phyloP scores from a whole-genome alignment of 23 tunicate species.

The Oikopleura albicans region DNA sequence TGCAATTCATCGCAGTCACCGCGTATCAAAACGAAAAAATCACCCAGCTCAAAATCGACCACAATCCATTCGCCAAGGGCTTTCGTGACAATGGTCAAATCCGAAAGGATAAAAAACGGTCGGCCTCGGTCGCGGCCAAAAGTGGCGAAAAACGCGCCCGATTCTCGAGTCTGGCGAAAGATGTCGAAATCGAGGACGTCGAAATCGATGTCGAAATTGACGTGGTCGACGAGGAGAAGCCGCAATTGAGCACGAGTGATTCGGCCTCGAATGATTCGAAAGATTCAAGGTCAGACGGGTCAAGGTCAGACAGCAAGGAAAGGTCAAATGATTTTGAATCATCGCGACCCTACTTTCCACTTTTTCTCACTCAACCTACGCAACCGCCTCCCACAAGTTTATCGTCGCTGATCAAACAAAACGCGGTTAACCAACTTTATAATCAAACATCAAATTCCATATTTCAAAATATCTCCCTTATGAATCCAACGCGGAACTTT shows the following conservation, averaged over 20 bases:
- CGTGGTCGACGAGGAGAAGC: no score
- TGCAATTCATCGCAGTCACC: slow-evolving; percentile 12
- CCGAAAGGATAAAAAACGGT: slow-evolving; percentile 15
- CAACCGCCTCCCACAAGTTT: neutral
- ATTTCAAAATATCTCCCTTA: neutral
- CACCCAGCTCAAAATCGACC: slow-evolving; percentile 91
- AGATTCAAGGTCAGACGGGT: neutral
- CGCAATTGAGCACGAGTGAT: no score
- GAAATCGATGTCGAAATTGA: neutral
- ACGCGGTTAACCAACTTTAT: neutral
- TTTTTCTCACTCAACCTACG: neutral
- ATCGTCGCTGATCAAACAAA: neutral
- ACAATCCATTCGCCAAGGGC: slow-evolving; percentile 99
- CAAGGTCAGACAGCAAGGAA: neutral
- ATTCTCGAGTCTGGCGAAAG: neutral
- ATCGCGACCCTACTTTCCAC: neutral
- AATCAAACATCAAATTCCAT: neutral
- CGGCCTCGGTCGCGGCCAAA: slow-evolving; percentile 17
- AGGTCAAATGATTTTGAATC: neutral
- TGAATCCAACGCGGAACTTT: neutral
- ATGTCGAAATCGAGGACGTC: neutral
- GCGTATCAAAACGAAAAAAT: slow-evolving; percentile 29
- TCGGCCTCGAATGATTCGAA: neutral
- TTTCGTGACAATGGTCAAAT: slow-evolving; percentile 60
- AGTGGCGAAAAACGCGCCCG: no score